Evolutionary conservation across 1,140 invertebrate species (phyloP), one percentile per base, ranked within the genome.

Genomic region (Armadillidium nasatum): DNA sequence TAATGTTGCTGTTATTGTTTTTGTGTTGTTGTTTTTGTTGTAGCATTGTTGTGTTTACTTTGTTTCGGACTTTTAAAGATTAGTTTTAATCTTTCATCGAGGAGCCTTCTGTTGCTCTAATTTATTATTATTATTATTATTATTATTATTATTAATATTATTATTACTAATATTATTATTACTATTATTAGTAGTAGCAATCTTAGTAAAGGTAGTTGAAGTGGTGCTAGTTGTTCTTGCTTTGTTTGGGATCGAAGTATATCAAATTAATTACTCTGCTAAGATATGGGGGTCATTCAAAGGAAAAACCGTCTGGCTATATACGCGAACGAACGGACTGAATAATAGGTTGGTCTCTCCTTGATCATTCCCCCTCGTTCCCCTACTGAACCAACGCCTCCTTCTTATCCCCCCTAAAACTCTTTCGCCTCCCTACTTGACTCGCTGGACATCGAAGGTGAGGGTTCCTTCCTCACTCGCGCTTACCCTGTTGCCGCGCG

Each of bases 381-480:
- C 50, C 50, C 50, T 19, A 33, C 33, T 33, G 33, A 60, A 60
- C 50, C 50, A 60, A 60, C 50, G 50, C 50, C 50, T 60, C 50
- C 50, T 60, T 60, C 50, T 60, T 60, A 60, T 60, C 7, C 50
- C 50, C 50, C 50, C 50, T 7, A 33, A 33, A 33, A 33, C 33
- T 33, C 33, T 33, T 33, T 33, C 33, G 33, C 33, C 50, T 60
- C 11, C 50, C 50, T 60, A 13, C 50, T 60, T 60, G 50, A 60
- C 50, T 60, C 50, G 19, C 50, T 60, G 50, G 50, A 60, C 50
- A 60, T 19, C 19, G 50, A 60, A 60, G 50, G 50, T 60, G 50
- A 60, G 50, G 50, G 50, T 60, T 19, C 50, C 50, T 60, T 19
- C 50, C 50, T 60, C 50, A 60, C 50, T 60, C 50, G 50, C 50